phyloP scores from a whole-genome alignment of 2,888 invertebrate genomes.

The Terebella lapidaria region DNA sequence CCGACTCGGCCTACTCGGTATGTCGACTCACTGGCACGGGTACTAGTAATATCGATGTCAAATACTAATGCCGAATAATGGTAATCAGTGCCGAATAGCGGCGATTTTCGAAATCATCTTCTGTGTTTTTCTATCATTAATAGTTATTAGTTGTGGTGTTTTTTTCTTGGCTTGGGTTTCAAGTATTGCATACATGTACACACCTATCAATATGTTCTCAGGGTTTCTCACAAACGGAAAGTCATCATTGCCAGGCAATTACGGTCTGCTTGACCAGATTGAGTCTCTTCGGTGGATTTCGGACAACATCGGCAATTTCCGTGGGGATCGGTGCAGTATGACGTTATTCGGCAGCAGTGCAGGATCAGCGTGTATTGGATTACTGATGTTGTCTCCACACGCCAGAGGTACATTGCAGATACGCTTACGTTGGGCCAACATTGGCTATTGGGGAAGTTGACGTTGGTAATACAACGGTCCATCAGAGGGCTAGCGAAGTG shows the following conservation, averaged over 20 bases:
- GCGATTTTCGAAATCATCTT: too few species aligned
- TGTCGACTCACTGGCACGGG: too few species aligned
- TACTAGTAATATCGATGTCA: neutral
- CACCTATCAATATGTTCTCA: too few species aligned
- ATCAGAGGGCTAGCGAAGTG: too few species aligned
- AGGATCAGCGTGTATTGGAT: constrained; percentile 30
- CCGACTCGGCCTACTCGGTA: constrained; percentile 22
- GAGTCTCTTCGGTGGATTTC: constrained; percentile 27
- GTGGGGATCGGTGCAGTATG: constrained; percentile 24
- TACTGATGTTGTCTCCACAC: constrained; percentile 26
- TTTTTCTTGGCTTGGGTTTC: too few species aligned
- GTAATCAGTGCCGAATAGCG: neutral
- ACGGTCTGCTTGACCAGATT: constrained; percentile 31
- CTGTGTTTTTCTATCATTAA: too few species aligned
- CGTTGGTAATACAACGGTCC: too few species aligned
- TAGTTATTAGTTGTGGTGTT: too few species aligned
- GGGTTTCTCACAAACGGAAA: constrained; percentile 28
- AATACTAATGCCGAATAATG: neutral
- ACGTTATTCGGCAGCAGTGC: constrained; percentile 34
- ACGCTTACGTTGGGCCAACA: too few species aligned
- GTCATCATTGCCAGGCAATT: constrained; percentile 27
- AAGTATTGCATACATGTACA: too few species aligned
- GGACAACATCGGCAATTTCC: constrained; percentile 26
- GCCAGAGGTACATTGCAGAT: constrained; percentile 15
- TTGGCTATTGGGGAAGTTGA: too few species aligned